Base-by-base conservation (phyloP, 2,888 invertebrate genomes). In the Tachina grossa region DNA sequence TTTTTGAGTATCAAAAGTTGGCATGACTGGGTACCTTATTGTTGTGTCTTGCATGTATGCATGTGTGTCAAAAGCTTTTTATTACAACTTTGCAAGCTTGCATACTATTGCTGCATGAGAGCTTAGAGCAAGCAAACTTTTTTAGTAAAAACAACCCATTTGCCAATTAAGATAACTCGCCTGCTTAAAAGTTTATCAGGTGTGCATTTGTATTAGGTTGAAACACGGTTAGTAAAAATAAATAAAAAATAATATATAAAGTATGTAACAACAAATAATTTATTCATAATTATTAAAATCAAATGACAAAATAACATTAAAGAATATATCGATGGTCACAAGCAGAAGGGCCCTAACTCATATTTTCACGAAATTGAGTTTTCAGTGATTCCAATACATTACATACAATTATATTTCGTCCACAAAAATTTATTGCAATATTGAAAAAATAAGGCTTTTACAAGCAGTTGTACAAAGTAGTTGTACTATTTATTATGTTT, bases 181-280 rank as follows among this genome's bases (percentile, higher is more conserved):
- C 59, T 43, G 80, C 68, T 80, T 80, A 59, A 74, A 74, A 80
- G 74, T 74, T 74, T 66, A 53, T 74, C 51, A 57, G 57, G 66
- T 45, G 31, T 74, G 72, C 66, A 59, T 66, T 74, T 74, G 66
- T 59, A 39, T 80, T 43, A 74, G 51, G 51, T 68, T 80, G 74
- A 14, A 45, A 66, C 59, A 80, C 80, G 74, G 74, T 74, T 80
- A 66, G 74, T 80, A 65, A 74, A 66, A 71, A 63, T 45, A 39
- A 51, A 61, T 45, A 39, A 51, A 61, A 71, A 69, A 69, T 51
- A 22, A 68, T 68, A 43, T 49, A 14, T 65, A 65, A 31, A 31
- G 31, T 31, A 31, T 31, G 6, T 31, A 31, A 31, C 6, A 31
- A 31, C 31, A 31, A 31, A 31, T 31, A 5, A 31, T 31, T 31